Evolutionary conservation across 2,797 vertebrate species (phyloP).

Genomic region (Loriculus beryllinus): DNA sequence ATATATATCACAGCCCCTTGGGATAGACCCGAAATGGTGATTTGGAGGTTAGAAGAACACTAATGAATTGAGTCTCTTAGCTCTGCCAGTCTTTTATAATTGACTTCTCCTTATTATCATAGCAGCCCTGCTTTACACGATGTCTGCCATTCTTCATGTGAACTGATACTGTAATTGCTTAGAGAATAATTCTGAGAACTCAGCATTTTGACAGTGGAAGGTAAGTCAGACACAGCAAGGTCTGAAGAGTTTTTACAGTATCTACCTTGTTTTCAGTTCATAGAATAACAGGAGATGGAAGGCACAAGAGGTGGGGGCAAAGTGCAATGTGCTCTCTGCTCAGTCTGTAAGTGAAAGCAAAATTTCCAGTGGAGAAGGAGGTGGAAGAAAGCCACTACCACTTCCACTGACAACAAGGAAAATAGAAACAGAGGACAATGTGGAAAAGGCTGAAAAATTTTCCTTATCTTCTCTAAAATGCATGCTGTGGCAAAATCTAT

Average conservation of each 20-base stretch:
- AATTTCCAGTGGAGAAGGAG: not conserved
- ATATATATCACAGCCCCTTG: not conserved
- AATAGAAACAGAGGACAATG: not conserved
- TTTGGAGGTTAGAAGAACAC: not conserved
- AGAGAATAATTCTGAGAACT: not conserved
- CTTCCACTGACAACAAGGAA: not conserved
- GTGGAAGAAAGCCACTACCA: not conserved
- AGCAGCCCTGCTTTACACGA: not conserved
- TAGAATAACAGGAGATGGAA: not conserved
- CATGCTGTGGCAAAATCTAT: not conserved
- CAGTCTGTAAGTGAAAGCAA: not conserved
- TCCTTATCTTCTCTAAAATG: not conserved
- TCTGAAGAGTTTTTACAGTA: not conserved
- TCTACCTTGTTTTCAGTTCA: not conserved
- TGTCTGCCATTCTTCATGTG: not conserved
- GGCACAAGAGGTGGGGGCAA: accelerated
- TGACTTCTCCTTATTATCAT: not conserved
- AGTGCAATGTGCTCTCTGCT: not conserved
- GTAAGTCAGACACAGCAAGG: not conserved
- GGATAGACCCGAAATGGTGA: not conserved
- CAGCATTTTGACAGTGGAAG: not conserved
- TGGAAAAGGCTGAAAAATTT: not conserved
- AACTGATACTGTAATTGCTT: not conserved
- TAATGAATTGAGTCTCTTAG: not conserved
- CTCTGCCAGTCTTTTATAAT: not conserved